Evolutionary conservation across 2,113 vertebrate genomes (phyloP), one percentile per base, ranked within the genome.

Genomic region (Craseonycteris thonglongyai): DNA sequence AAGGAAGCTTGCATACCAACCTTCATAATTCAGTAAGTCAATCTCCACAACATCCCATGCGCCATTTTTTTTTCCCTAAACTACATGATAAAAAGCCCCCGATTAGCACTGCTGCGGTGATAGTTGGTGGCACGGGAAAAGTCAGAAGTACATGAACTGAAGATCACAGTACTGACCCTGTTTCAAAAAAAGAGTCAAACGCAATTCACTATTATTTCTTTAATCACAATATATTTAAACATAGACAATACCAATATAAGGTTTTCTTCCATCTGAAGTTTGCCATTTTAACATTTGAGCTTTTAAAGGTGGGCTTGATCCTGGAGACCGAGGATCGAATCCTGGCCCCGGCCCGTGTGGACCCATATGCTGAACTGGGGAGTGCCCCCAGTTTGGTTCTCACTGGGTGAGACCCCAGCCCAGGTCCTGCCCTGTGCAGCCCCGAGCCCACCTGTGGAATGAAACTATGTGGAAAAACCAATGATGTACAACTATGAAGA

Each of bases 151-250:
- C 69, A 68, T 19, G 45, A 68, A 30, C 0, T 68, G 71, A 65
- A 80, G 68, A 40, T 86, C 87, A 78, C 8, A 78, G 58, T 42
- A 65, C 10, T 35, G 38, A n/a, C 26, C 30, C 45, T 40, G 47
- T 72, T n/a, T 82, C n/a, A 42, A 13, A 72, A n/a, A n/a, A 68
- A 90, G 75, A 2, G 13, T 63, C 56, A 74, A 30, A 47, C 19
- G 87, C 49, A 24, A 76, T 63, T 78, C 45, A n/a, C 30, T 61
- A n/a, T 28, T 81, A 35, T 49, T 6, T 51, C n/a, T 56, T 40
- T 68, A 79, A 69, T 74, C 40, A 58, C 56, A 93, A 66, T 80
- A 72, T 45, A 91, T 59, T 63, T 88, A 33, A 88, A 95, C 83
- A 93, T 33, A n/a, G 24, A 3, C 40, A 91, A 47, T 42, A 45